Base-by-base conservation (phyloP, 1,140 invertebrate species). In the Latrodectus geometricus region DNA sequence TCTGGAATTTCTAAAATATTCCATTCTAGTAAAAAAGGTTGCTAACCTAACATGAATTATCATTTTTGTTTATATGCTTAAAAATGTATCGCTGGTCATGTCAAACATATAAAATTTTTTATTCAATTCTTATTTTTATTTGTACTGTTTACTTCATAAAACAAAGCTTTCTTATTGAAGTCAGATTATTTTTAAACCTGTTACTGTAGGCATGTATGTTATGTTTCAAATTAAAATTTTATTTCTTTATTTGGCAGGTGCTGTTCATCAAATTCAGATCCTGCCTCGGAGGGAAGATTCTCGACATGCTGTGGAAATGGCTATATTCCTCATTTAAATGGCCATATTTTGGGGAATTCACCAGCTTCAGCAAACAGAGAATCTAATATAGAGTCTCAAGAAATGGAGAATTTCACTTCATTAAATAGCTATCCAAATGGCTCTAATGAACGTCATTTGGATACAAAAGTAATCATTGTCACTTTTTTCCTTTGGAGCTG, bases 401-500 rank as follows among this genome's bases (percentile, higher is more conserved):
- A 92, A 88, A 90, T 91, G 88, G 90, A 92, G 70, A 89, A 89
- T 73, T 89, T 92, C 56, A 89, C 89, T 5, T 88, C 89, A 89
- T 89, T 90, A 20, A 83, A 88, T 8, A 87, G 88, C 54, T 89
- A 90, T 65, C 90, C 90, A 14, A 88, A 88, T 65, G 88, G 90
- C 5, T 87, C 89, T 4, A 88, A 87, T 49, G 88, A 89, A 23
- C 76, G 87, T 8, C 90, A 92, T 89, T 86, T 92, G 8, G 92
- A 92, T 88, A 92, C 91, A 9, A 92, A 92, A 89, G 92, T 92
- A 89, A 82, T 87, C 70, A 17, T 82, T n/a, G n/a, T n/a, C n/a
- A n/a, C n/a, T 66, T 52, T 21, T 52, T 81, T 69, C 52, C 4
- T 52, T 0, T 49, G 2, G 17, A 21, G 7, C 0, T 0, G 2